A percentile compares a stretch with the other conserved stretches of the same genome.
phyloP scores from a whole-genome alignment of 2,888 invertebrate species.

The Ormyrus pomaceus region DNA sequence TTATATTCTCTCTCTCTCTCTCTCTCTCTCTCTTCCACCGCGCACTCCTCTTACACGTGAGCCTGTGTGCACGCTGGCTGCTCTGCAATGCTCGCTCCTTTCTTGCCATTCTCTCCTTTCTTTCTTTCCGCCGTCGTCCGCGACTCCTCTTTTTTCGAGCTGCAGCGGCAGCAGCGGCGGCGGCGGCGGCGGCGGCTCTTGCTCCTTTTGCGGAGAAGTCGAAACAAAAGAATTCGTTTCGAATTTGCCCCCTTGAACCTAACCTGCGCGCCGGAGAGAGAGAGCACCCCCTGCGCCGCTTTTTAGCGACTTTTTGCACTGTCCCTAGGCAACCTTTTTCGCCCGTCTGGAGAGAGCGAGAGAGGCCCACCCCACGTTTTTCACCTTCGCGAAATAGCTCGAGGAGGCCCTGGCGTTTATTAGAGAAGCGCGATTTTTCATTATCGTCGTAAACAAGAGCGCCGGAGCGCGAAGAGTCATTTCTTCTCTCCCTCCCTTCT shows the following conservation, averaged over 20 bases:
- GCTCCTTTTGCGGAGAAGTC: constrained; percentile 70
- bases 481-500: constrained; percentile 15
- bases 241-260: constrained; percentile 68
- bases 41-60: constrained; percentile 44
- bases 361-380: constrained; percentile 49
- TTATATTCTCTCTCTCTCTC: constrained; percentile 68
- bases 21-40: constrained; percentile 50
- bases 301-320: constrained; percentile 51
- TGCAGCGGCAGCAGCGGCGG: too few relatives aligned
- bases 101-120: constrained; percentile 57
- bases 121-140: constrained; percentile 52
- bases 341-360: constrained; percentile 18
- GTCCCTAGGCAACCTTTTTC: constrained; percentile 47
- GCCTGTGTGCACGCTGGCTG: constrained; percentile 57
- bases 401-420: constrained; percentile 48
- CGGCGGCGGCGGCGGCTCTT: constrained; percentile 52
- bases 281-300: neutral
- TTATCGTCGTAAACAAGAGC: constrained; percentile 55
- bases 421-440: constrained; percentile 54
- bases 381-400: constrained; percentile 56
- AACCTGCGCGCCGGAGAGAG: constrained; percentile 27
- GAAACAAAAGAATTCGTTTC: constrained; percentile 73
- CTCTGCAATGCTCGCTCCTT: constrained; percentile 58
- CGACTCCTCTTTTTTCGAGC: constrained; percentile 22
- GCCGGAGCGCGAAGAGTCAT: constrained; percentile 38